Evolutionary conservation across 2,797 vertebrate species (phyloP).

Genomic region (Harpagifer antarcticus): DNA sequence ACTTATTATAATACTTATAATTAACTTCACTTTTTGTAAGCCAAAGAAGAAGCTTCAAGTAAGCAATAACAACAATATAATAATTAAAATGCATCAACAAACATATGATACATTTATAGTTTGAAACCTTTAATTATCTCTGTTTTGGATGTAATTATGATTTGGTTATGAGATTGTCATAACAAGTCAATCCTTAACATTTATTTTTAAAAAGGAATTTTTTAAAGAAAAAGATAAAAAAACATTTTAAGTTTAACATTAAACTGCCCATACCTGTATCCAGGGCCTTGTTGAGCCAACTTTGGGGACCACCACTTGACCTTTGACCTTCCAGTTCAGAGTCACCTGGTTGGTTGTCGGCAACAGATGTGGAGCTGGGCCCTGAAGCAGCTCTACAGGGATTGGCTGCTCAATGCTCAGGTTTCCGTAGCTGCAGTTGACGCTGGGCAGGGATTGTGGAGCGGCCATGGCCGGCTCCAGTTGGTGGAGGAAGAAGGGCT

Average conservation of each 20-base stretch:
- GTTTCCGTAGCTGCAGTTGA: slow-evolving; percentile 94
- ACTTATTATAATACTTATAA: too few relatives aligned
- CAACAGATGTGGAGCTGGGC: slow-evolving; percentile 80
- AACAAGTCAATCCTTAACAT: not conserved
- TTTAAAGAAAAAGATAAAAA: not conserved
- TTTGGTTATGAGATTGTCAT: not conserved
- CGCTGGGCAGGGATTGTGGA: slow-evolving; percentile 75
- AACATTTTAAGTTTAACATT: not conserved
- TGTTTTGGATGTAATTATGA: not conserved
- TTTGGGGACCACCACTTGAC: slow-evolving; percentile 89
- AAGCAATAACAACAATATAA: not conserved
- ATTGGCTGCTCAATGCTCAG: slow-evolving; percentile 86
- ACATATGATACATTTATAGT: not conserved
- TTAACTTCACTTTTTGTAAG: too few relatives aligned
- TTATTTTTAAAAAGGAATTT: not conserved
- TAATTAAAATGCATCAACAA: not conserved
- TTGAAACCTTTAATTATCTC: not conserved
- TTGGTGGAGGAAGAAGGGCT: slow-evolving; percentile 91
- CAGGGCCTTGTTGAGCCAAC: slow-evolving; percentile 91
- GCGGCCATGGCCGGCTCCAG: slow-evolving; percentile 71
- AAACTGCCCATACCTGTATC: slow-evolving; percentile 79
- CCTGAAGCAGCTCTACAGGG: slow-evolving; percentile 88
- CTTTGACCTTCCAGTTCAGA: slow-evolving; percentile 92
- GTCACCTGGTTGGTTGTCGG: slow-evolving; percentile 84
- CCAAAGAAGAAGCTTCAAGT: not conserved